Evolutionary conservation across 2,113 vertebrate species (phyloP), one percentile per base, ranked within the genome.

Genomic region (Pterophyllum scalare): DNA sequence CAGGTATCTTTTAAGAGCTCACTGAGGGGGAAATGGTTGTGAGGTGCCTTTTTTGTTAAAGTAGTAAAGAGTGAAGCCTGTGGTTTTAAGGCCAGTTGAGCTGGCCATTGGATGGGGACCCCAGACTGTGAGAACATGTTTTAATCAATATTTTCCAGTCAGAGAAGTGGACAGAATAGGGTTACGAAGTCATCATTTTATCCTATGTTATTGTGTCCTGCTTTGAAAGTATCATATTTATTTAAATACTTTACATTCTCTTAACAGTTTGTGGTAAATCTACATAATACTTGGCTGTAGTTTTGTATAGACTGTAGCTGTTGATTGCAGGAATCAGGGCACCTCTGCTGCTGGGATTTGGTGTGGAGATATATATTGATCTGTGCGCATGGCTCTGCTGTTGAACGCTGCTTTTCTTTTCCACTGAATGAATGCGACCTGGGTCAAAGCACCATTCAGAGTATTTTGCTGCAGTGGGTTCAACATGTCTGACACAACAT

Each of bases 11-110:
- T 89, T 82, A 52, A 58, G 26, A 79, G 76, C 79, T 75, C 33
- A n/a, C 59, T 72, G 65, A 86, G 77, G 57, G 38, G 52, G 65
- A 80, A 52, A 24, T 22, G 22, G 64, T 84, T 75, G 46, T 11
- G 11, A 77, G 75, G 88, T 92, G 90, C 93, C 91, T 88, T 83
- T 79, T 77, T 85, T 80, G 22, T 75, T 74, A 60, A 72, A 75
- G 57, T 64, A 35, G 56, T 88, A 61, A 75, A 78, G 65, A 86
- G 75, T 43, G 79, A 80, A 84, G 40, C 40, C 52, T 5, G 1
- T 81, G 65, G 80, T 84, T 89, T 80, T 80, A 59, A 76, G 49
- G 78, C 70, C 59, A 75, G 79, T 78, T 78, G 75, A 88, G 84
- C 80, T 89, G 82, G 76, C 76, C 83, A 46, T 38, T 70, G 79